Evolutionary conservation across 2,888 invertebrate species (phyloP), one percentile per base, ranked within the genome.

Genomic region (Embidobia sp.): DNA sequence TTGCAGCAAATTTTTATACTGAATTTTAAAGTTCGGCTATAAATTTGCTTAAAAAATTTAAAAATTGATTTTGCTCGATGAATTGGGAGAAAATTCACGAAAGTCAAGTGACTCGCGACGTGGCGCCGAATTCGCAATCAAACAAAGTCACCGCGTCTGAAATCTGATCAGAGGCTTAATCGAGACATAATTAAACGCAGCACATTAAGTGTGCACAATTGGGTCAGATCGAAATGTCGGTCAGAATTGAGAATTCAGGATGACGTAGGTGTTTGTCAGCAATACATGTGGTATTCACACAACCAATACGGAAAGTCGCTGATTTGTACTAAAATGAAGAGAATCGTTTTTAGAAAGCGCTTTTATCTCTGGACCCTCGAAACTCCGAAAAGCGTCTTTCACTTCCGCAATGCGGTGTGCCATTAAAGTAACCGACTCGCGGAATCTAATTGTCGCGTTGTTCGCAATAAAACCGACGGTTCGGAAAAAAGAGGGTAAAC

Each of bases 221-320:
- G 33, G 59, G 67, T 69, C 67, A 29, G 13, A 8, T 26, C 27
- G 59, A 59, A 35, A 69, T 69, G 69, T 69, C 69, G 59, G 69
- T 69, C 69, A 69, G 19, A 11, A 55, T 37, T 48, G 48, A 46
- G 37, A 18, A 55, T 48, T 53, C 55, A 10, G 22, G 22, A 27
- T 46, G 46, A 46, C 46, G 46, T 46, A 46, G 27, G 46, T 22
- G 44, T 44, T 42, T 26, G 44, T 22, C 22, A 5, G 44, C 15
- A 3, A 8, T 18, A 18, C 18, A 10, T 4, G 29, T 29, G 29
- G 29, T 6, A 29, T 2, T 29, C 11, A 2, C 35, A 13, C 3
- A 8, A 8, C 15, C 35, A 13, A 35, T 37, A 37, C 40, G 40
- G n/a, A 11, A 44, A 44, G 22, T 16, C n/a, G 42, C 22, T 11